These are phyloP conservation scores for Phenganax subtilis DNA, from an alignment of 92 coral and sea anemone genomes.

Conservation along the genomic window DNA sequence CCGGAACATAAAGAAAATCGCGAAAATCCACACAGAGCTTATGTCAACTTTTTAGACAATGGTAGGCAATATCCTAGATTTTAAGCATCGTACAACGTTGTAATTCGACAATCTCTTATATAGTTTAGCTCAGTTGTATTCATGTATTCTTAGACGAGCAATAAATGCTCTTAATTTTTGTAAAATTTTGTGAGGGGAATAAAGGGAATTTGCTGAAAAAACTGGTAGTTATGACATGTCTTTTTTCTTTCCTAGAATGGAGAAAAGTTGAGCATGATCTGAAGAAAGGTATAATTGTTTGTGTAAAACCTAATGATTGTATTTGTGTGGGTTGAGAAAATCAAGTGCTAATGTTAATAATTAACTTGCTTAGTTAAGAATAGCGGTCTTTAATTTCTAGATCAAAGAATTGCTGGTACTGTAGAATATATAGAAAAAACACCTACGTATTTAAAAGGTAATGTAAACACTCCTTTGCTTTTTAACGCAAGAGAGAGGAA, in stretches of 20 bases:
- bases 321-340: neutral
- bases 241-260: conserved; percentile 14
- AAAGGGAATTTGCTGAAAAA: neutral
- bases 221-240: neutral
- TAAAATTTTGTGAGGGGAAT: neutral
- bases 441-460: conserved; percentile 38
- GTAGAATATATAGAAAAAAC: conserved; percentile 34
- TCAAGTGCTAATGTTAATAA: neutral
- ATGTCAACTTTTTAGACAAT: neutral
- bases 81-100: neutral
- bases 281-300: conserved; percentile 10
- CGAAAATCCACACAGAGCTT: conserved; percentile 1
- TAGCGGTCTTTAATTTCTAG: neutral
- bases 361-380: neutral
- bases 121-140: too few relatives aligned
- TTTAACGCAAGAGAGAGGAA: neutral
- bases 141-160: too few relatives aligned
- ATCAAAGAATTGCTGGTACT: conserved; percentile 18
- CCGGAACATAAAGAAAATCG: neutral
- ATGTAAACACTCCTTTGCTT: neutral
- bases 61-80: neutral
- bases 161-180: neutral
- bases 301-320: neutral
- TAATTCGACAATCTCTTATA: too few relatives aligned
- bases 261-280: conserved; percentile 34